Base-by-base conservation (phyloP, 2,113 vertebrate species). In the Donacobius atricapilla region DNA sequence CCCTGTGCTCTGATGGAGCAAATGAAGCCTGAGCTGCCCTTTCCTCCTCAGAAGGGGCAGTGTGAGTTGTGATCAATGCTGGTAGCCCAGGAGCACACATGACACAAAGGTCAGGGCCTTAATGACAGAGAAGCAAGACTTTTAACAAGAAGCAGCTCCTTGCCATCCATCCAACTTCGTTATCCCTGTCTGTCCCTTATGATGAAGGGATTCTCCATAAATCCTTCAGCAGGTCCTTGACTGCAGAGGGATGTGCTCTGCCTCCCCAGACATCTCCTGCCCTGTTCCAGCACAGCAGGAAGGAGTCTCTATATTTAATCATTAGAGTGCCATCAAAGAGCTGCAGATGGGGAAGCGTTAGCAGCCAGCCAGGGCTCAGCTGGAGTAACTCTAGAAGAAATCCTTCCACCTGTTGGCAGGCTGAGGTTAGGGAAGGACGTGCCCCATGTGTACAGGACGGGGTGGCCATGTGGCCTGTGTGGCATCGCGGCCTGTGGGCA, bases 381-480 rank as follows among this genome's bases (percentile, higher is more conserved):
- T 89, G 89, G 77, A 92, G 96, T 95, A 97, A 97, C 81, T 57
- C 81, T 82, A 97, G 93, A 95, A 89, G 89, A 87, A 84, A 37
- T 48, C 70, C 44, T 86, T 64, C 93, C 96, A 94, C 95, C 96
- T 96, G 96, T 91, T 95, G 81, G 56, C 2, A 5, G 58, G 48
- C 51, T 51, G 73, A 53, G 96, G 89, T 94, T 53, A 94, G 77
- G 77, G 93, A 37, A 94, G 95, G 94, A 92, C 65, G 0, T 68
- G 42, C 6, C 48, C 24, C 0, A 4, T 7, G 22, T 7, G 16
- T 44, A 3, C 22, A 19, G 39, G 31, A 27, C 0, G 0, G 48
- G n/a, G 42, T 37, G 3, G 0, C 66, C 51, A 15, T 0, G 6
- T 56, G 78, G 89, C 56, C 24, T 56, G 13, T 13, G 33, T 11